A percentile compares a stretch with the other conserved stretches of the same genome.
Evolutionary conservation across 2,888 invertebrate genomes (phyloP).

Genomic region (Patella pellucida): DNA sequence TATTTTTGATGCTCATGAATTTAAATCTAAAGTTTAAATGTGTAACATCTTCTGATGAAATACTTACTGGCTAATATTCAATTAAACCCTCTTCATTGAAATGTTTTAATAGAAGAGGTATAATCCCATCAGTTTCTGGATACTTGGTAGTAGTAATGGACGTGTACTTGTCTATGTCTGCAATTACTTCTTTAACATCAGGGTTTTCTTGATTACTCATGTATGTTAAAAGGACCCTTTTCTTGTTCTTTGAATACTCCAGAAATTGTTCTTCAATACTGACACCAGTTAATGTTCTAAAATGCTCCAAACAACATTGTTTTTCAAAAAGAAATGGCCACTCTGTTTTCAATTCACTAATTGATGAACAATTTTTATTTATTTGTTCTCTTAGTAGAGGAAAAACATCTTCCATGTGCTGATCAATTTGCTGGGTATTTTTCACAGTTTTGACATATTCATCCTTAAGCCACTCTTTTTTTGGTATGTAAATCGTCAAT

Average conservation of each 20-base stretch:
- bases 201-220: neutral
- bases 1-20: too few relatives aligned
- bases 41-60: neutral
- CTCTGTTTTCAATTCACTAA: neutral
- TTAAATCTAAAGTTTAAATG: too few relatives aligned
- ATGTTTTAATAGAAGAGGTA: neutral
- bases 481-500: neutral
- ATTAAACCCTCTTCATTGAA: neutral
- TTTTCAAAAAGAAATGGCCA: neutral
- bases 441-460: neutral
- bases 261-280: neutral
- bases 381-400: neutral
- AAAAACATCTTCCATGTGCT: neutral
- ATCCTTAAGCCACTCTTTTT: neutral
- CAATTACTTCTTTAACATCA: neutral
- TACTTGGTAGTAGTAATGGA: neutral
- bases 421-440: neutral
- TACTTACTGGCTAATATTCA: neutral
- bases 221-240: neutral
- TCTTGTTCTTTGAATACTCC: neutral
- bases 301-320: neutral
- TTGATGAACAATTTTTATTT: neutral
- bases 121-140: neutral
- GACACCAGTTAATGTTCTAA: neutral
- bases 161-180: neutral